A percentile compares a stretch with the other conserved stretches of the same genome.
These are phyloP conservation scores for Protonemura montana DNA, from an alignment of 2,888 invertebrate species.

Conservation along the genomic window DNA sequence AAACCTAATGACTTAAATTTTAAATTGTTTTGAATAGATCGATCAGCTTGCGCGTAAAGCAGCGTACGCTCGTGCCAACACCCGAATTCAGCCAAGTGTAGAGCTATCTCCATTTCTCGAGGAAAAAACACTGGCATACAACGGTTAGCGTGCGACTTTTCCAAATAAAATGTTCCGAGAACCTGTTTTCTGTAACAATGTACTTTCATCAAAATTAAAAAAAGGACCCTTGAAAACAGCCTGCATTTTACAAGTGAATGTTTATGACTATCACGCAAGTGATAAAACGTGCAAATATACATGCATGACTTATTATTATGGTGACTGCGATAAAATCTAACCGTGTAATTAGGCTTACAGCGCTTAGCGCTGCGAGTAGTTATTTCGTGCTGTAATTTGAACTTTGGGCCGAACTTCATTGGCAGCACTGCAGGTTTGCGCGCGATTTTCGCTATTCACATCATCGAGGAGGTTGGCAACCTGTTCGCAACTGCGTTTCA, in stretches of 20 bases:
- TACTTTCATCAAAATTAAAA: background rate
- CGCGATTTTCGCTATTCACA: background rate
- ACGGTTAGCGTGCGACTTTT: no score
- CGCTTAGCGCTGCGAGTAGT: no score
- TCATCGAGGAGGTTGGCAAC: background rate
- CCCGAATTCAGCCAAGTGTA: background rate
- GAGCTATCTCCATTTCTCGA: background rate
- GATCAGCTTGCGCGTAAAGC: constrained; percentile 9
- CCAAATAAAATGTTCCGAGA: background rate
- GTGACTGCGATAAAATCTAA: no score
- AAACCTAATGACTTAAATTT: no score
- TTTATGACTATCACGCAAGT: no score
- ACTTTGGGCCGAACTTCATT: background rate
- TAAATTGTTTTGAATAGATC: background rate
- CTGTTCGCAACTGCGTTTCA: background rate
- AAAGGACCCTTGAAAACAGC: background rate
- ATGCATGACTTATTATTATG: no score
- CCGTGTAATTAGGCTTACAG: no score
- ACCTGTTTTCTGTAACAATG: background rate
- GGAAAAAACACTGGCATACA: background rate
- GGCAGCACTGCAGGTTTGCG: background rate
- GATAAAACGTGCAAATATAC: no score
- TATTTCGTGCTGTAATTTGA: no score
- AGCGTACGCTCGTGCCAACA: background rate
- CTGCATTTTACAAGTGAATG: no score